Conservation (phyloP, 2,113 vertebrate genomes). For the Cephalopterus ornatus region DNA sequence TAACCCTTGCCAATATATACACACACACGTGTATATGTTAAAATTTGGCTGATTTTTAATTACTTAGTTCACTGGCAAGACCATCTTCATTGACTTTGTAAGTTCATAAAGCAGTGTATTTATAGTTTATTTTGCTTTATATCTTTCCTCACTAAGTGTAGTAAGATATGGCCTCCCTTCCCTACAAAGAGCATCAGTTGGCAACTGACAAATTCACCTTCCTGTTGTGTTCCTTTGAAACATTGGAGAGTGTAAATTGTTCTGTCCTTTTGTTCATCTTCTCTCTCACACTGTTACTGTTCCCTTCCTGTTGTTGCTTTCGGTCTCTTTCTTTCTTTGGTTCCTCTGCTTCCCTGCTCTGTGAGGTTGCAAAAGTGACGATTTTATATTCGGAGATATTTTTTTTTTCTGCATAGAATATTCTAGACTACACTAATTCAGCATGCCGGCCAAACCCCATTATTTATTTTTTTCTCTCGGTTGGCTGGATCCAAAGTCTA, state of each 20-base stretch:
- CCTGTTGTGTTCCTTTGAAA: background rate
- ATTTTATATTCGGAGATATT: background rate
- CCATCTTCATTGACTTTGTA: background rate
- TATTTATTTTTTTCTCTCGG: background rate
- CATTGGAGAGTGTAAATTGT: background rate
- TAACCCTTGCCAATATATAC: background rate
- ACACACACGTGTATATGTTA: background rate
- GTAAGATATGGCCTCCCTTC: background rate
- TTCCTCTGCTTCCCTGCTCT: background rate
- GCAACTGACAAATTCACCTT: background rate
- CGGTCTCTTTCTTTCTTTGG: background rate
- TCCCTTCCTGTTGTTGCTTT: background rate
- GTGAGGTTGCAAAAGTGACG: background rate
- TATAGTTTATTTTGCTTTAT: background rate
- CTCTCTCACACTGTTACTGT: background rate
- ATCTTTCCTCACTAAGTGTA: background rate
- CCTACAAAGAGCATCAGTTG: background rate
- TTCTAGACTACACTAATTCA: background rate
- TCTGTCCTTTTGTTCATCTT: background rate
- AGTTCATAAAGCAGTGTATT: background rate
- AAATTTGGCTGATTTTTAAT: background rate
- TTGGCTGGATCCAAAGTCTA: background rate
- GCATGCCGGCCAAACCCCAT: background rate
- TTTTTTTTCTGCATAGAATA: background rate
- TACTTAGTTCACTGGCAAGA: background rate